Conservation (phyloP, 2,113 vertebrate genomes). For the Melanerpes aurifrons region DNA sequence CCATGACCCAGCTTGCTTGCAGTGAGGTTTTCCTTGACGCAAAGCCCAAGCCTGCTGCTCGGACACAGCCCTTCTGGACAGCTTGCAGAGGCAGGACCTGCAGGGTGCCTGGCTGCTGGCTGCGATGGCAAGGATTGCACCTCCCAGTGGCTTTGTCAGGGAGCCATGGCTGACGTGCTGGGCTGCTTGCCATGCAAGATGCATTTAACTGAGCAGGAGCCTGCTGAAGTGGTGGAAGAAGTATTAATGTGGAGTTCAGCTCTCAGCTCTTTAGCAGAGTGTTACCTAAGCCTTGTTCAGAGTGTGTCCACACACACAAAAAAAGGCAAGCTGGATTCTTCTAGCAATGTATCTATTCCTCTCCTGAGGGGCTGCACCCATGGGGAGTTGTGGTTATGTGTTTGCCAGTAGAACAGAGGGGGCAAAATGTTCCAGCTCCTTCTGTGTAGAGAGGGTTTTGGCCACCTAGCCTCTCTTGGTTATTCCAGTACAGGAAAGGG, state of each 20-base stretch:
- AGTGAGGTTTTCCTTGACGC: rapidly evolving
- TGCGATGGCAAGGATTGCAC: background rate
- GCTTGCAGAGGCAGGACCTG: background rate
- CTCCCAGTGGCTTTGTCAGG: background rate
- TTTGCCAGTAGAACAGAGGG: background rate
- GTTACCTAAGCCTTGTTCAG: background rate
- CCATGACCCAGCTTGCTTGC: background rate
- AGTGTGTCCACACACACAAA: background rate
- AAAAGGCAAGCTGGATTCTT: background rate
- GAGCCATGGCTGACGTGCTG: background rate
- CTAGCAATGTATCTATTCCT: background rate
- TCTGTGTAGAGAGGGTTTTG: background rate
- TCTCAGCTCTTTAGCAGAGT: background rate
- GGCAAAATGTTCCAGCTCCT: background rate
- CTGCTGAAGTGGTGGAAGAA: background rate
- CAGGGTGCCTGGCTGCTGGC: background rate
- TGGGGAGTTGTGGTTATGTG: background rate
- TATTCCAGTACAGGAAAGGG: background rate
- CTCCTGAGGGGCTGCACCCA: background rate
- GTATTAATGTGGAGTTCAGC: background rate
- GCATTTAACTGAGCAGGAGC: background rate
- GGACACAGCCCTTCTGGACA: rapidly evolving
- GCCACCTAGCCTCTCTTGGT: background rate
- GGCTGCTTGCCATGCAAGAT: background rate
- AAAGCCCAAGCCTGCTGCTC: rapidly evolving